Conservation (phyloP, 37 sponge, comb jelly and placozoan genomes). For the Hexactinellida sp. region DNA sequence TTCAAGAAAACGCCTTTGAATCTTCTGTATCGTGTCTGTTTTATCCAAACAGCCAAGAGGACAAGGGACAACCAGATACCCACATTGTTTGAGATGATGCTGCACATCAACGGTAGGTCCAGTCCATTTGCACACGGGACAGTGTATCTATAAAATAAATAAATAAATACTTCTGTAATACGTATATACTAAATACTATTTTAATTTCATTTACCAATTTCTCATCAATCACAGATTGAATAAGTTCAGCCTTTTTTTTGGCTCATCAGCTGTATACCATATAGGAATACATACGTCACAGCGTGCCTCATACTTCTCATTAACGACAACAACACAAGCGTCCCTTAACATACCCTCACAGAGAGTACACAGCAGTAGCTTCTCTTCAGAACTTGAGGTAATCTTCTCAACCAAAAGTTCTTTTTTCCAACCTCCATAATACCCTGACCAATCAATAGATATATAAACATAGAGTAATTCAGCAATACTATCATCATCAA, state of each 20-base stretch:
- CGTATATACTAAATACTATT: background rate
- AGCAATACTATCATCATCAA: too few relatives aligned
- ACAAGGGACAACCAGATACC: background rate
- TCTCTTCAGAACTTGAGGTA: background rate
- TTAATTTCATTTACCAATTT: too few relatives aligned
- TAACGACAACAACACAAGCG: background rate
- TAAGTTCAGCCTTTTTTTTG: background rate
- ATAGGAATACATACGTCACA: background rate
- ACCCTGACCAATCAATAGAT: too few relatives aligned
- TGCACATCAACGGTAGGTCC: background rate
- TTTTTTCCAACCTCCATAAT: constrained; percentile 4
- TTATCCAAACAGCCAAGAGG: background rate
- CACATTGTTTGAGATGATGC: background rate
- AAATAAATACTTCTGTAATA: background rate
- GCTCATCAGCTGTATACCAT: background rate
- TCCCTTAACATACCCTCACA: background rate
- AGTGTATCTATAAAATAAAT: background rate
- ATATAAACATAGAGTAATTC: too few relatives aligned
- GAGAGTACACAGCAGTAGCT: background rate
- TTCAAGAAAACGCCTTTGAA: background rate
- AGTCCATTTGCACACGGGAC: background rate
- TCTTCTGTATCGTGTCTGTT: background rate
- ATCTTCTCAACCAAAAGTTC: background rate
- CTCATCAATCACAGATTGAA: background rate
- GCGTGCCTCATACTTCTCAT: background rate